Base-by-base conservation (phyloP, 2,797 vertebrate species). In the Alauda arvensis region DNA sequence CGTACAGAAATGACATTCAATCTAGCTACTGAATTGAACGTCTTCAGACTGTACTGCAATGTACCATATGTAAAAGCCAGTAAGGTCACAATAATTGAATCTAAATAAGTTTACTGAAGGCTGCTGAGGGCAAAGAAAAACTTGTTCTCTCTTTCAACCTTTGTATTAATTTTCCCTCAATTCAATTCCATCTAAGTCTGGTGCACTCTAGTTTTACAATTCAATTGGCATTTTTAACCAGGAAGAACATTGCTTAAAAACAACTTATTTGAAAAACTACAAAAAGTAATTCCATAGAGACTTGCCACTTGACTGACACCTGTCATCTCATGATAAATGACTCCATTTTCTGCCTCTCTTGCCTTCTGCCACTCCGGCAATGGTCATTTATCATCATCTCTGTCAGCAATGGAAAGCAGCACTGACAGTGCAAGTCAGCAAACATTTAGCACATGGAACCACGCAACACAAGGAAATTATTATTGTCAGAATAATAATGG, bases 401-500 rank as follows among this genome's bases (percentile, higher is more conserved):
- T 99, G 99, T 99, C 99, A 99, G 98, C 97, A 96, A 97, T 98
- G 98, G 98, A 99, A 99, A 99, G 98, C 98, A 86, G 98, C 98
- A 98, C 98, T 99, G 99, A 99, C 99, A 99, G 99, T 99, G 98
- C 98, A 98, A 99, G 99, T 99, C 99, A 99, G 99, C 99, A 99
- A 99, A 99, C 99, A 99, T 99, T 99, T 99, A 99, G 99, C 99
- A 98, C 98, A 99, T 98, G 97, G 98, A 99, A 98, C 98, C 98
- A 97, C 97, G 98, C 98, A 99, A 98, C 98, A 98, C 98, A 89
- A 98, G 98, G 99, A 99, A 99, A 99, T 99, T 99, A 99, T 99
- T 99, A 99, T 99, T 99, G 99, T 99, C 99, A 99, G 99, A 99
- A 99, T 99, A 99, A 99, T 99, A 99, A 99, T 99, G 98, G 98